These are phyloP conservation scores for Neodontobutis hainanensis DNA, from an alignment of 2,113 vertebrate genomes.

Conservation along the genomic window DNA sequence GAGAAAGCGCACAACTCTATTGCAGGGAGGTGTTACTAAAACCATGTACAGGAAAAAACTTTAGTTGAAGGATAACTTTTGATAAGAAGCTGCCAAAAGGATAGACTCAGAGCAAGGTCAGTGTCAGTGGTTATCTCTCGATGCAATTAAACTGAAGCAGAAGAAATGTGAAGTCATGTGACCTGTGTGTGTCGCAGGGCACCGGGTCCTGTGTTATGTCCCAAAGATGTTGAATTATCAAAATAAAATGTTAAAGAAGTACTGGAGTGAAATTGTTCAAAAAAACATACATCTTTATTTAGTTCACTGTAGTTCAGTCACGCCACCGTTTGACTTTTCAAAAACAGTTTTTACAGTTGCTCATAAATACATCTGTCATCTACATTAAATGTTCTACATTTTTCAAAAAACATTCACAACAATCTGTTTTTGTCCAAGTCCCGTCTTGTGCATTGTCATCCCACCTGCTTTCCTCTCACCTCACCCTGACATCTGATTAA, in stretches of 20 bases:
- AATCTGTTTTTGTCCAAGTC: conserved; percentile 25
- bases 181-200: not conserved
- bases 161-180: not conserved
- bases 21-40: conserved; percentile 12
- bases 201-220: conserved; percentile 1
- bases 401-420: conserved; percentile 56
- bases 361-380: conserved; percentile 66
- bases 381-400: conserved; percentile 36
- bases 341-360: conserved; percentile 68
- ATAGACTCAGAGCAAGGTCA: conserved; percentile 5
- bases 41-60: conserved; percentile 12
- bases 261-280: conserved; percentile 36
- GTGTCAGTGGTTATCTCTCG: conserved; percentile 6
- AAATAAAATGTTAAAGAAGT: conserved; percentile 33
- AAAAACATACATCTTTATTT: conserved; percentile 73
- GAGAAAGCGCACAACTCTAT: conserved; percentile 3
- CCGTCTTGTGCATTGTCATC: not conserved
- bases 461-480: not conserved
- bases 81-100: conserved; percentile 44
- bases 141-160: conserved; percentile 21
- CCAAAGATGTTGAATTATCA: not conserved
- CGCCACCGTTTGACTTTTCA: conserved; percentile 57
- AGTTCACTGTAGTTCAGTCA: conserved; percentile 55
- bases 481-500: not conserved
- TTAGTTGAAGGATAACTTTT: conserved; percentile 50